Conservation (phyloP, 35 echinoderm and acorn worm species). For the Apostichopus parvimensis region DNA sequence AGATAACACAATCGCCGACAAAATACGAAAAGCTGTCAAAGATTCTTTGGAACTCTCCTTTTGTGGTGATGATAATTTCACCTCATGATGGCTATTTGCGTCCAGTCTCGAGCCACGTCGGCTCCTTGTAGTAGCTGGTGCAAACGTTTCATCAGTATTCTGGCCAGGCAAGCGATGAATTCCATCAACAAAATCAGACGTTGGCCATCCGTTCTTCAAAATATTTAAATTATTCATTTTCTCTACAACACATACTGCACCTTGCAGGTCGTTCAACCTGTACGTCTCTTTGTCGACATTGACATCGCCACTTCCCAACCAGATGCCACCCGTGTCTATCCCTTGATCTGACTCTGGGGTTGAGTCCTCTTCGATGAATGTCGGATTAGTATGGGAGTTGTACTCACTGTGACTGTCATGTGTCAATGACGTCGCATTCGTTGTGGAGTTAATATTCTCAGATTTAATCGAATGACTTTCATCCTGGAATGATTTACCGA, state of each 20-base stretch:
- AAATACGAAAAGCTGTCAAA: slow-evolving; percentile 16
- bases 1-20: not conserved
- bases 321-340: not conserved
- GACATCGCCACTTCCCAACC: not conserved
- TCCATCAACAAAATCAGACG: not conserved
- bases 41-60: slow-evolving; percentile 17
- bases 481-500: slow-evolving; percentile 8
- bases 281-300: not conserved
- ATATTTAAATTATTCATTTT: slow-evolving; percentile 5
- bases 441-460: not conserved
- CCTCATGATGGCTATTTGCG: not conserved
- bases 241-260: not conserved
- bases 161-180: not conserved
- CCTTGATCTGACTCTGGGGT: not conserved
- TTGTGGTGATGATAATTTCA: not conserved
- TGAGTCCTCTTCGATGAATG: not conserved
- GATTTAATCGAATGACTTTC: not conserved
- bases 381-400: not conserved
- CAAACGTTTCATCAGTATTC: not conserved
- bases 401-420: not conserved
- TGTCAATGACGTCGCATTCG: not conserved
- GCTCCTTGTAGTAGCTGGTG: not conserved
- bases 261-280: not conserved
- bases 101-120: not conserved
- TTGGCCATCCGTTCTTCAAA: not conserved